A percentile compares a stretch with the other conserved stretches of the same genome.
phyloP scores from a whole-genome alignment of 2,797 vertebrate genomes.

The Siniperca undulata region DNA sequence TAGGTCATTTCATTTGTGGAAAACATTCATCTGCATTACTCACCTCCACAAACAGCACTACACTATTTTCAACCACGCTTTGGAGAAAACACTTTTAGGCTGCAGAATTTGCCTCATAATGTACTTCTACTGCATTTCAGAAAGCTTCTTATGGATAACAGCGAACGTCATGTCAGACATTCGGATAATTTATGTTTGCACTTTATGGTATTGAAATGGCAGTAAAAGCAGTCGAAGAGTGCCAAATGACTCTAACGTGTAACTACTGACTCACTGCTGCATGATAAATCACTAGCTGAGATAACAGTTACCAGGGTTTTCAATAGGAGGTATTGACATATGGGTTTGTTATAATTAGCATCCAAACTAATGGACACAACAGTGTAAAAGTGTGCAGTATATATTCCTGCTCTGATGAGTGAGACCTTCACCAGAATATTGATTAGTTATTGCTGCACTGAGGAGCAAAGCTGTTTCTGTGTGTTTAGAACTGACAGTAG shows the following conservation, averaged over 20 bases:
- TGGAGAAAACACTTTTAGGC: conserved; percentile 19
- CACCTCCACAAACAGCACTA: conserved; percentile 3
- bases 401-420: conserved; percentile 31
- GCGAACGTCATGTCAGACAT: conserved; percentile 27
- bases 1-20: conserved; percentile 3
- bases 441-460: conserved; percentile 34
- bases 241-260: conserved; percentile 21
- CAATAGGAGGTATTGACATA: conserved; percentile 18
- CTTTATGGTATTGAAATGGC: conserved; percentile 50
- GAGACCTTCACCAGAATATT: conserved; percentile 43
- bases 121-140: conserved; percentile 23
- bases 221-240: conserved; percentile 33
- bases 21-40: conserved; percentile 3
- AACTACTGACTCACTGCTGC: conserved; percentile 15
- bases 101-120: conserved; percentile 26
- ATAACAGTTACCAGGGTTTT: conserved; percentile 7
- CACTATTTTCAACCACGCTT: conserved; percentile 19
- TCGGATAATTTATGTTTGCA: conserved; percentile 34
- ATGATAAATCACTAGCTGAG: conserved; percentile 21
- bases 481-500: neutral
- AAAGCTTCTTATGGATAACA: conserved; percentile 37
- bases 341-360: conserved; percentile 23
- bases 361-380: conserved; percentile 13
- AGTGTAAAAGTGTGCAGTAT: conserved; percentile 2
- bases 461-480: conserved; percentile 10